phyloP scores from a whole-genome alignment of 2,113 vertebrate species.

The Pseudopodoces humilis region DNA sequence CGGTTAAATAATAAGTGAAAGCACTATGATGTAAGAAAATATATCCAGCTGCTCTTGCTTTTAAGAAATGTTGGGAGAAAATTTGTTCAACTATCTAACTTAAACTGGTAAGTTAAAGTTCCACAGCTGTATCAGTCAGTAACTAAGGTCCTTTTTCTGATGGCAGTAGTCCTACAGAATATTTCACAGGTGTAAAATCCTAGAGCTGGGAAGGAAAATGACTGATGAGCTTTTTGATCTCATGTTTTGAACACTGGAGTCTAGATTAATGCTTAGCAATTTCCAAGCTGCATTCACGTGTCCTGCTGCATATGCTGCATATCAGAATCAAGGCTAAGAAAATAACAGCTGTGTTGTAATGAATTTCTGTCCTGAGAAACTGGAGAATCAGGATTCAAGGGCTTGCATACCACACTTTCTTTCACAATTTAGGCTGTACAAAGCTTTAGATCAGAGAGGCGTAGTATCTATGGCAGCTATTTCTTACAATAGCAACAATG shows the following conservation, averaged over 20 bases:
- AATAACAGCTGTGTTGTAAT: not conserved
- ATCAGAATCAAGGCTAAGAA: not conserved
- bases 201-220: not conserved
- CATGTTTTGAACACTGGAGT: not conserved
- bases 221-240: not conserved
- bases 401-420: not conserved
- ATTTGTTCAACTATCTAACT: not conserved
- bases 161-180: not conserved
- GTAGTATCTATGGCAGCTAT: not conserved
- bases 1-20: not conserved
- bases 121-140: not conserved
- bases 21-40: not conserved
- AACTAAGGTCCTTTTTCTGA: not conserved
- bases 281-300: not conserved
- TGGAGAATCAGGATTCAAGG: not conserved
- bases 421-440: not conserved
- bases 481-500: not conserved
- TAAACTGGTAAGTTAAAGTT: not conserved
- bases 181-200: not conserved
- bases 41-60: not conserved
- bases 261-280: not conserved
- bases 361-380: not conserved
- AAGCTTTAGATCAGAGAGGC: not conserved
- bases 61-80: not conserved
- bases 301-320: not conserved